Evolutionary conservation across 53 echinoderm and acorn worm genomes (phyloP), one percentile per base, ranked within the genome.

Genomic region (Patiria pectinifera): DNA sequence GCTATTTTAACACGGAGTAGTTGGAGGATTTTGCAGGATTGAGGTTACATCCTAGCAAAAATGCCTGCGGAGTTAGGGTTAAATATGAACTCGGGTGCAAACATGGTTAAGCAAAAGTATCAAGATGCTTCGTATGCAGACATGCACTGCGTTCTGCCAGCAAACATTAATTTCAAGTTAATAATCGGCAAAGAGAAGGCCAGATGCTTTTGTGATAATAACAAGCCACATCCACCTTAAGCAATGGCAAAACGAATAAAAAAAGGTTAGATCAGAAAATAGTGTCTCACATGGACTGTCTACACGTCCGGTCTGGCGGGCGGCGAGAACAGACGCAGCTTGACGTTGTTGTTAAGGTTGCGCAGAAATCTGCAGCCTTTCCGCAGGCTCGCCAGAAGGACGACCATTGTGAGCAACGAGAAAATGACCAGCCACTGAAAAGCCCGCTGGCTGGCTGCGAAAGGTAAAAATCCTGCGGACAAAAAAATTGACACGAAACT

Each of bases 271-370:
- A 83, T 61, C 61, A 70, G 47, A 3, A 83, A 83, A 83, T 7
- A 60, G 49, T 35, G 77, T 79, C 89, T 89, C 89, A 79, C 89
- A 89, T 19, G 79, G 15, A 8, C 58, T 78, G 60, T 8, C 60
- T 89, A 89, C 12, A 80, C 89, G 59, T 89, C 80, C 48, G 89
- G 46, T 21, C 49, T 80, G 14, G 63, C 3, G 23, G 62, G 62
- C 2, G 78, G 1, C 2, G 69, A 2, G 69, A 89, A 89, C 62
- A 61, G 61, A 62, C 89, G 89, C 16, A 89, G 89, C 89, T 89
- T 89, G 89, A 78, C 61, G 89, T 45, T 72, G 76, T 58, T 89
- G 79, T 78, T 62, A 78, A 89, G 80, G 62, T 80, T 89, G 35
- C 78, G 78, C 78, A 89, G 76, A 45, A 89, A 62, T 80, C 79